phyloP scores from a whole-genome alignment of 2,888 invertebrate species.

The Oegoconia quadripuncta region DNA sequence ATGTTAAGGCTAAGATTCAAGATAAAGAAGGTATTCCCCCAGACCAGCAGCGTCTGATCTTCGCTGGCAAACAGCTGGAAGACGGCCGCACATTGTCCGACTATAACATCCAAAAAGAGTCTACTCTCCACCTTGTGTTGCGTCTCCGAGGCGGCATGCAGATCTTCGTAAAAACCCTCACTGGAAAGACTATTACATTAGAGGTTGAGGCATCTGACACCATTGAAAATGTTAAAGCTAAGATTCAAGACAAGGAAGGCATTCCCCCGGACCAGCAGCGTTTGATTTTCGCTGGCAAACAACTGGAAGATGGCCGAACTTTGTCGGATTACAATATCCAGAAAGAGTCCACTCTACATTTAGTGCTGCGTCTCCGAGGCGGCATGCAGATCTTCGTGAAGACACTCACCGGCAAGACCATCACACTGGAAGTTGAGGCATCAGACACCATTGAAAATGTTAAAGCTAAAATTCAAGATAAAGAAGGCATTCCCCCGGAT shows the following conservation, averaged over 20 bases:
- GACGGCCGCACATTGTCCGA: too few species aligned
- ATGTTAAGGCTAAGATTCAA: too few species aligned
- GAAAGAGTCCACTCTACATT: slow-evolving; percentile 54
- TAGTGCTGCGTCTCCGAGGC: slow-evolving; percentile 53
- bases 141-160: too few species aligned
- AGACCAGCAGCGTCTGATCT: too few species aligned
- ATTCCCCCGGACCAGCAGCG: slow-evolving; percentile 61
- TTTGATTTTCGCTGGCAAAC: slow-evolving; percentile 57
- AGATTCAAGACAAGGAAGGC: slow-evolving; percentile 60
- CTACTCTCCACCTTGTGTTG: too few species aligned
- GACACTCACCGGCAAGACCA: slow-evolving; percentile 58
- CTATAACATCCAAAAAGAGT: too few species aligned
- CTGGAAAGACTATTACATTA: slow-evolving; percentile 50
- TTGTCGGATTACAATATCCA: slow-evolving; percentile 61
- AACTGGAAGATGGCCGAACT: slow-evolving; percentile 55
- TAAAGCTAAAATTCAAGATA: slow-evolving; percentile 61
- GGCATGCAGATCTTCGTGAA: slow-evolving; percentile 65
- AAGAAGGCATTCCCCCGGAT: slow-evolving; percentile 62
- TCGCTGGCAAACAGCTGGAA: too few species aligned
- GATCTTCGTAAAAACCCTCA: slow-evolving; percentile 52
- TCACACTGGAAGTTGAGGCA: slow-evolving; percentile 56
- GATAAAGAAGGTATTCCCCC: too few species aligned
- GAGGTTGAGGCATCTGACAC: slow-evolving; percentile 58
- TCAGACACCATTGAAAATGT: slow-evolving; percentile 64
- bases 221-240: slow-evolving; percentile 60